Conservation (phyloP, 2,888 invertebrate species). For the Erebia aethiops region DNA sequence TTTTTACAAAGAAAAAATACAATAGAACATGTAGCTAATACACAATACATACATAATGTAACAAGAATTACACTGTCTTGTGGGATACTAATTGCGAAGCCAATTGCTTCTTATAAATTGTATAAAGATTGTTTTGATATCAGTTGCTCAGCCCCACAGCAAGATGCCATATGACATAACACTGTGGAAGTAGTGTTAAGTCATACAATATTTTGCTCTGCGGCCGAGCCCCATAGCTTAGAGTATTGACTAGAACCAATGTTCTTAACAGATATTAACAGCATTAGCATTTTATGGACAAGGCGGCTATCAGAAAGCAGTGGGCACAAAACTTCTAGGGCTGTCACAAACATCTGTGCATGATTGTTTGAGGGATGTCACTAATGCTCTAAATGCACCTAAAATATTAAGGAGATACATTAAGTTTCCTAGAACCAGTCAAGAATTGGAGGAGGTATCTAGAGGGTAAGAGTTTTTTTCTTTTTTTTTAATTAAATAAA, state of each 20-base stretch:
- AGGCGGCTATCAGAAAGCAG: constrained; percentile 35
- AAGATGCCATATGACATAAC: too few species aligned
- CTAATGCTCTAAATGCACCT: constrained; percentile 27
- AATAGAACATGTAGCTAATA: too few species aligned
- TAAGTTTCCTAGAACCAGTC: constrained; percentile 28
- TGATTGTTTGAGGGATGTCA: constrained; percentile 31
- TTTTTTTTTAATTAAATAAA: too few species aligned
- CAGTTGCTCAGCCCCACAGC: too few species aligned
- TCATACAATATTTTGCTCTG: too few species aligned
- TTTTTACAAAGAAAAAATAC: too few species aligned
- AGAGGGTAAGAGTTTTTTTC: constrained; percentile 18
- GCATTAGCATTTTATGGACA: constrained; percentile 22
- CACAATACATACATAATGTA: too few species aligned
- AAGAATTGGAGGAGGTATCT: constrained; percentile 21
- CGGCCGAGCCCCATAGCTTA: neutral
- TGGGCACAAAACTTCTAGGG: constrained; percentile 26
- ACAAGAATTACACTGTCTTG: too few species aligned
- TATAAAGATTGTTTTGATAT: too few species aligned
- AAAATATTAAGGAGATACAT: constrained; percentile 24
- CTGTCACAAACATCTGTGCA: constrained; percentile 38
- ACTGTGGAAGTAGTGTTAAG: too few species aligned
- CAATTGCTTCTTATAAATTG: too few species aligned
- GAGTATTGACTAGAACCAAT: neutral
- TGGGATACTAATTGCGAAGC: too few species aligned
- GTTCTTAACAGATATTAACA: constrained; percentile 15